Percentiles rank a stretch among this genome's conserved stretches.
Evolutionary conservation across 2,797 vertebrate species (phyloP).

Genomic region (Scolopax bukidnonensis): DNA sequence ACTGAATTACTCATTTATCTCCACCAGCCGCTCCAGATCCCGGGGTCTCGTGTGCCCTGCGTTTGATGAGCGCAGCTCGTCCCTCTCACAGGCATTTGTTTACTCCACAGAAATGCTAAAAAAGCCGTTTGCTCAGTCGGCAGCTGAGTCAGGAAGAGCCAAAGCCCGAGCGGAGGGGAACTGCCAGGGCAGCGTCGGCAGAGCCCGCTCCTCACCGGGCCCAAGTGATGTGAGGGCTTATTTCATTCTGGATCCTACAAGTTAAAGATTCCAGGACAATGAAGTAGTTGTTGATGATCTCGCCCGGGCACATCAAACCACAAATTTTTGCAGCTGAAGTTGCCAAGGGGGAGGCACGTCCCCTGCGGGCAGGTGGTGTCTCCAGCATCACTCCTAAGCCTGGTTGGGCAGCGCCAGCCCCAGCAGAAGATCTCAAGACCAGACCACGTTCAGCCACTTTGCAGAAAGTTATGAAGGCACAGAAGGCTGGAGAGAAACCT

Average conservation of each 20-base stretch:
- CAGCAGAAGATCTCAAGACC: neutral
- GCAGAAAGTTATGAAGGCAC: neutral
- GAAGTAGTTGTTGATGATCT: slow-evolving; percentile 50
- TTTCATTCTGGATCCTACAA: slow-evolving; percentile 43
- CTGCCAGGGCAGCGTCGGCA: neutral
- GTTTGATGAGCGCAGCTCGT: rapidly evolving
- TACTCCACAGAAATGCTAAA: neutral
- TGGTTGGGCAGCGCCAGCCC: neutral
- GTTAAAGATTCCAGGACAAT: slow-evolving; percentile 62
- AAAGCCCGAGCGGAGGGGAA: neutral
- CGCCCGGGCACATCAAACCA: neutral
- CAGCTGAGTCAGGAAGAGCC: slow-evolving; percentile 18
- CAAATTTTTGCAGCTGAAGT: neutral
- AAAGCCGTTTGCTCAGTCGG: neutral
- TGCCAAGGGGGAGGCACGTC: slow-evolving; percentile 1
- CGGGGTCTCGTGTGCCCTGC: rapidly evolving
- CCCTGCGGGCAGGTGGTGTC: neutral
- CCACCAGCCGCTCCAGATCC: neutral
- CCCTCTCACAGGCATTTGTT: neutral
- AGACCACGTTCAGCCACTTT: neutral
- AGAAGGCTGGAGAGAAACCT: neutral
- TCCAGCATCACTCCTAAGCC: neutral
- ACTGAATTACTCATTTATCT: neutral
- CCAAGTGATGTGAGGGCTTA: neutral
- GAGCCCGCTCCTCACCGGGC: neutral